Percentiles rank a stretch among this genome's conserved stretches.
These are phyloP conservation scores for Xerus inauris DNA, from an alignment of 2,113 vertebrate species.

Conservation along the genomic window DNA sequence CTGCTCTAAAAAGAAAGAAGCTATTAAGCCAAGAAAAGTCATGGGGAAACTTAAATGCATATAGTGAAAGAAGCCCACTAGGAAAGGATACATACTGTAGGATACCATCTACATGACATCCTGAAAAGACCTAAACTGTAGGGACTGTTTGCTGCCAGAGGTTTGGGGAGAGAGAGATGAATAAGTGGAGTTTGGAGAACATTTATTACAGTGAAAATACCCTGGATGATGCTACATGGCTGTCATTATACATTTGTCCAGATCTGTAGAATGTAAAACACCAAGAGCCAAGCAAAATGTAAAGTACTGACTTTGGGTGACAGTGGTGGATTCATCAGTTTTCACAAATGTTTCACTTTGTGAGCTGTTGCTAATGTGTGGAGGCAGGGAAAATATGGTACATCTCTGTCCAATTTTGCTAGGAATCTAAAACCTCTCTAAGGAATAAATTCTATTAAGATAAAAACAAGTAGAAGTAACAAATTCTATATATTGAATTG, in stretches of 20 bases:
- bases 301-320: not conserved
- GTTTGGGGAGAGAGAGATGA: not conserved
- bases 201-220: too few relatives aligned
- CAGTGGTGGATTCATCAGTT: not conserved
- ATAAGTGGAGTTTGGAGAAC: not conserved
- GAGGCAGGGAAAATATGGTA: rapidly evolving
- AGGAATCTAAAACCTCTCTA: not conserved
- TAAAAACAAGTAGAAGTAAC: not conserved
- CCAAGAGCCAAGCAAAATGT: not conserved
- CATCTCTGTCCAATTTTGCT: not conserved
- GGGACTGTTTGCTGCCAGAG: not conserved
- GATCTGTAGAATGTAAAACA: too few relatives aligned
- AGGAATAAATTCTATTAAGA: not conserved
- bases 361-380: too few relatives aligned
- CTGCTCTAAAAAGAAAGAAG: not conserved
- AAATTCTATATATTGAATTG: not conserved
- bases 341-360: not conserved
- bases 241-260: not conserved
- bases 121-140: too few relatives aligned
- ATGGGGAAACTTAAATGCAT: too few relatives aligned
- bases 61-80: not conserved
- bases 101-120: not conserved
- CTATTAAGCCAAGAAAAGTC: not conserved
- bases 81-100: not conserved
- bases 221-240: not conserved